Base-by-base conservation (phyloP, 2,888 invertebrate genomes). In the Drosophila melanosoma region DNA sequence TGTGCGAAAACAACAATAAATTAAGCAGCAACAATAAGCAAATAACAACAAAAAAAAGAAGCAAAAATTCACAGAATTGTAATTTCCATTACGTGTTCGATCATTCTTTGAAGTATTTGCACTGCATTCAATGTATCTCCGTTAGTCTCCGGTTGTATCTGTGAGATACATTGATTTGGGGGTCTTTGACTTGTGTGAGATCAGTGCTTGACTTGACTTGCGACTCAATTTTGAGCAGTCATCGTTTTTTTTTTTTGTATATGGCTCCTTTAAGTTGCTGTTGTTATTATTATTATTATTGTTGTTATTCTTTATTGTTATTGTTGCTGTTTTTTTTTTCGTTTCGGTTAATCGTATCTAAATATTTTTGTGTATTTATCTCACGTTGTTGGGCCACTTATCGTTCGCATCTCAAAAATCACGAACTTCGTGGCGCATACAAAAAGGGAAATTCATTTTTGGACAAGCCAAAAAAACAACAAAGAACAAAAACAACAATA, bases 301-400 rank as follows among this genome's bases (percentile, higher is more conserved):
- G 32, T 54, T 62, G 66, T 35, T 56, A 32, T 58, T 40, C n/a
- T 20, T 23, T 45, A 23, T 23, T 45, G 23, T 61, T 65, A 51
- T 33, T 67, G 36, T 56, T 51, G 48, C 12, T 23, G 32, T 23
- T 61, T 40, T 35, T 40, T 35, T 69, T 64, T 61, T 29, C 29
- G 64, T 62, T 62, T 66, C 29, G 62, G 29, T 83, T 71, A 82
- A 79, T 79, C 80, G 83, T 60, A 74, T 82, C 77, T 70, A 78
- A 88, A 86, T 73, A 86, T 79, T 81, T 74, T 81, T 84, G 70
- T 76, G 81, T 82, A 85, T 89, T 85, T 85, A 87, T 80, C 83
- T 82, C 88, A 87, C 89, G 86, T 85, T 77, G 73, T 54, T 64
- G 82, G 71, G 79, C 82, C 82, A 74, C 79, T 80, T 80, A 80